Evolutionary conservation across 2,888 invertebrate genomes (phyloP), one percentile per base, ranked within the genome.

Genomic region (Idaea straminata): DNA sequence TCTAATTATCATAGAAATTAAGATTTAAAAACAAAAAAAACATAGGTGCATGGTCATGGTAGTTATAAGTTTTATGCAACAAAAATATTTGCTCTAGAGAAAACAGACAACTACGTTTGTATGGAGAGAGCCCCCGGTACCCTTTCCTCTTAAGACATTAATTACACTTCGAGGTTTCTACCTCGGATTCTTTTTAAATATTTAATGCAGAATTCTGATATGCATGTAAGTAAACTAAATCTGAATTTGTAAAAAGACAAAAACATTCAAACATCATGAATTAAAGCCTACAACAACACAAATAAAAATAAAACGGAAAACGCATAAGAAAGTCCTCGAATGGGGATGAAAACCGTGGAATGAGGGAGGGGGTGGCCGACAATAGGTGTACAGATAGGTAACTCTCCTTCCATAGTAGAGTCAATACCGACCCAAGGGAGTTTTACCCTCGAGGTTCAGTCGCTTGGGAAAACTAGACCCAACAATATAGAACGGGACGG

Each of bases 391-490:
- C 88, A 92, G 91, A 92, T 92, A 92, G 91, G 92, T 92, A 92
- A 92, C 91, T 91, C 91, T 89, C 90, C 91, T 89, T 88, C 91
- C 87, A 91, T 91, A 90, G 89, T 87, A 90, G 92, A 92, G 91
- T 92, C 92, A 92, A 92, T 92, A 92, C 89, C 91, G 88, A 88
- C 92, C 91, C 92, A 84, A 87, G 92, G 92, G 92, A 92, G 91
- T 85, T 90, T 89, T 90, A 89, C 92, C 92, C 92, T 92, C 91
- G 92, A 83, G 92, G 90, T 83, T 82, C 89, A 86, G 89, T 86
- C 92, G 91, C 92, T 91, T 90, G 92, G 92, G 92, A 92, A 91
- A 92, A 92, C 92, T 92, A 92, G 88, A 91, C 89, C 92, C 92
- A 91, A 92, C 92, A 92, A 92, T 92, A 92, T 92, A 88, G 90